phyloP scores from a whole-genome alignment of 2,797 vertebrate species.

The Myiotriccus ornatus region DNA sequence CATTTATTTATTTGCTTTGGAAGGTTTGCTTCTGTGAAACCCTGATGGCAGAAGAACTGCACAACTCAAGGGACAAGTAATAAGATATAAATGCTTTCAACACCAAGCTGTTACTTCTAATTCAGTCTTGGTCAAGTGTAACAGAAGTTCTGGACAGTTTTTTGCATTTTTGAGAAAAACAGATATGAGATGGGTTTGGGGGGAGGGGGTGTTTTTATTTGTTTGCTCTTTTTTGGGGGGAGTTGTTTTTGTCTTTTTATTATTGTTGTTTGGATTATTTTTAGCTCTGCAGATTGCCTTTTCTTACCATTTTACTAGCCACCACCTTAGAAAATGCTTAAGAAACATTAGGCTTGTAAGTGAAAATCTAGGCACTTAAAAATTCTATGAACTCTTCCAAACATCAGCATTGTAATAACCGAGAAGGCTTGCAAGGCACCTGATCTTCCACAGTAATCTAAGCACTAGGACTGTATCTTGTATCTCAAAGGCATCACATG shows the following conservation, averaged over 20 bases:
- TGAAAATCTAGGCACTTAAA: neutral
- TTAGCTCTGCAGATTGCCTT: neutral
- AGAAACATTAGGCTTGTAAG: neutral
- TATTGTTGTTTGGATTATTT: neutral
- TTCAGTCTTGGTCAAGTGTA: neutral
- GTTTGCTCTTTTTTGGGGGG: neutral
- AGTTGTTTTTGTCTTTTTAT: neutral
- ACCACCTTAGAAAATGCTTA: neutral
- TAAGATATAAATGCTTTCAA: neutral
- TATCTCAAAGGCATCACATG: neutral
- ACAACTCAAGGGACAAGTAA: constrained; percentile 2
- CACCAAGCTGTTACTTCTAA: neutral
- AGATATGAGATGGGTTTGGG: neutral
- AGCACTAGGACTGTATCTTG: neutral
- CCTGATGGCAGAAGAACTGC: neutral
- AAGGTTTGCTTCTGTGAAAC: constrained; percentile 39
- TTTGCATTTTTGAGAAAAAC: neutral
- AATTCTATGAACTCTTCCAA: neutral
- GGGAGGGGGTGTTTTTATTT: neutral
- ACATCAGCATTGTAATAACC: neutral
- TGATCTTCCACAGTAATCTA: neutral
- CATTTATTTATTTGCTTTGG: constrained; percentile 59
- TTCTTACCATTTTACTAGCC: neutral
- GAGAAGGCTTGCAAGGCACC: neutral
- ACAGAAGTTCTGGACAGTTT: neutral